Conservation (phyloP, 2,888 invertebrate genomes). For the Cheilosia pagana region DNA sequence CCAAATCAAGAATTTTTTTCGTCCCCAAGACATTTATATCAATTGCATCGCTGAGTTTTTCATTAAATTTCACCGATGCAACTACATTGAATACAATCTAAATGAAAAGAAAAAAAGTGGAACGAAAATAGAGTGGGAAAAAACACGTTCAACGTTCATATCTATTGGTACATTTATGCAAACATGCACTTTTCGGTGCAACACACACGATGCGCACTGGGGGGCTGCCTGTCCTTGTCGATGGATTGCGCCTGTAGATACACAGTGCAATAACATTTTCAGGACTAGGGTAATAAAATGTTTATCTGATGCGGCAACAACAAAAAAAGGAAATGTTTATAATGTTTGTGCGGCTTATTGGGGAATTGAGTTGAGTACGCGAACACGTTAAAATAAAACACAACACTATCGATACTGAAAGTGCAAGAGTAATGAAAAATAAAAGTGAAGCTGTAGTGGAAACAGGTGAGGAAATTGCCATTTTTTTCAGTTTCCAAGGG, state of each 20-base stretch:
- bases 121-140: conserved; percentile 57
- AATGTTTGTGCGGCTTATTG: conserved; percentile 69
- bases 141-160: conserved; percentile 14
- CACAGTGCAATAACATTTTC: conserved; percentile 64
- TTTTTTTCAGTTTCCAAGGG: conserved; percentile 24
- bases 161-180: conserved; percentile 60
- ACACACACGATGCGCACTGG: conserved; percentile 32
- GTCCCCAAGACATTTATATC: conserved; percentile 83
- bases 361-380: conserved; percentile 69
- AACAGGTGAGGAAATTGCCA: conserved; percentile 55
- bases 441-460: conserved; percentile 13
- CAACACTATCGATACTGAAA: conserved; percentile 33
- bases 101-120: conserved; percentile 50
- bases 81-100: conserved; percentile 84
- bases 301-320: conserved; percentile 67
- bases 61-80: conserved; percentile 84
- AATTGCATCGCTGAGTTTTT: conserved; percentile 83
- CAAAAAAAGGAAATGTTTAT: conserved; percentile 66
- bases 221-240: conserved; percentile 58
- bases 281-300: conserved; percentile 74
- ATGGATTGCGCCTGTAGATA: conserved; percentile 67
- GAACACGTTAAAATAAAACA: conserved; percentile 68
- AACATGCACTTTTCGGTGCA: conserved; percentile 58
- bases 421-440: conserved; percentile 28
- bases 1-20: conserved; percentile 83